Conservation (phyloP, 2,113 vertebrate species). For the Myiagra hebetior region DNA sequence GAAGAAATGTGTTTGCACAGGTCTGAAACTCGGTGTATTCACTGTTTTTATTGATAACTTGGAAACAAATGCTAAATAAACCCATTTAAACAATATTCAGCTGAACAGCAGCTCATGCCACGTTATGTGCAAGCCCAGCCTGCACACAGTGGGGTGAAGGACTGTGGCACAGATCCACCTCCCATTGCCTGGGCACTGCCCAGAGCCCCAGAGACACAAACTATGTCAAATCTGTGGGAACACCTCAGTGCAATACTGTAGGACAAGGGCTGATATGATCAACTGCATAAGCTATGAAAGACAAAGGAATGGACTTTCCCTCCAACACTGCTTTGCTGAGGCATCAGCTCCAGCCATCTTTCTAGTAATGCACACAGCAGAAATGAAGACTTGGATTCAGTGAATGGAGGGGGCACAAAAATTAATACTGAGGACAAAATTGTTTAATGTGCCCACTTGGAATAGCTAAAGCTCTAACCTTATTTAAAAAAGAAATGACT, state of each 20-base stretch:
- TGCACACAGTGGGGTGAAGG: not conserved
- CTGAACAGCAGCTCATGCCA: accelerated
- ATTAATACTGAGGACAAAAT: not conserved
- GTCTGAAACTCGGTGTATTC: not conserved
- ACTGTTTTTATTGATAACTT: not conserved
- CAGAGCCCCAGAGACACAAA: not conserved
- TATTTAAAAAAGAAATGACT: not conserved
- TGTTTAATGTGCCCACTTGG: not conserved
- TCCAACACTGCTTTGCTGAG: not conserved
- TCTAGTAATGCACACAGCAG: not conserved
- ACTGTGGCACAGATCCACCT: not conserved
- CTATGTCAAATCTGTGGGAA: accelerated
- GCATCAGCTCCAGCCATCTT: not conserved
- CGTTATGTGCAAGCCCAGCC: not conserved
- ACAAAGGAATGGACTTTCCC: not conserved
- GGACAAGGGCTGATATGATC: not conserved
- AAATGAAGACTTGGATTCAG: not conserved
- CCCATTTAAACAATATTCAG: not conserved
- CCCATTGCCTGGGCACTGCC: not conserved
- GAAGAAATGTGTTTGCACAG: not conserved
- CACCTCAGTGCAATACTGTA: accelerated
- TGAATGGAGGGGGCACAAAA: not conserved
- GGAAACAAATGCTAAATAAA: not conserved
- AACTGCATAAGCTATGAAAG: not conserved
- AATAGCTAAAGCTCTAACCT: not conserved